These are phyloP conservation scores for Hydrozoanthus gracilis DNA, from an alignment of 92 coral and sea anemone genomes.

Conservation along the genomic window DNA sequence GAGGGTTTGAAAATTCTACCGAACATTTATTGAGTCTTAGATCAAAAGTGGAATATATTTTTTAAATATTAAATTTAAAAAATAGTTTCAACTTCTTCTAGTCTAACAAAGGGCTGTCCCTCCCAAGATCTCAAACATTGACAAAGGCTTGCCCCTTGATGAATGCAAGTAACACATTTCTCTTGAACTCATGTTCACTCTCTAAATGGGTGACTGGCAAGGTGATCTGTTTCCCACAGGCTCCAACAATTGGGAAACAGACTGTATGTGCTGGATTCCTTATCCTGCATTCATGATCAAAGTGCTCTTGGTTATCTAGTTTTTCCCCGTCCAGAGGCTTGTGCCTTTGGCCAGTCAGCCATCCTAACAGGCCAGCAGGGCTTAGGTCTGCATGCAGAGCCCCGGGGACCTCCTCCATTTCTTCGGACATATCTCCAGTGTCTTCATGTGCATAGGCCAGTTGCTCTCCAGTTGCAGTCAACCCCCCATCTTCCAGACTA, in stretches of 20 bases:
- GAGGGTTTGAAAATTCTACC: too few relatives aligned
- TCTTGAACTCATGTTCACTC: slow-evolving; percentile 24
- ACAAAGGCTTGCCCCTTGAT: too few relatives aligned
- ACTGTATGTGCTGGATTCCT: slow-evolving; percentile 12
- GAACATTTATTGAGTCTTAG: too few relatives aligned
- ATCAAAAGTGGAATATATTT: too few relatives aligned
- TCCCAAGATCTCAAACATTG: too few relatives aligned
- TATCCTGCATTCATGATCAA: slow-evolving; percentile 51
- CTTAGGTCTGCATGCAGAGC: slow-evolving; percentile 33
- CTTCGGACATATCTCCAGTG: slow-evolving; percentile 4
- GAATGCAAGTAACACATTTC: too few relatives aligned
- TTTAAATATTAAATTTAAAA: too few relatives aligned
- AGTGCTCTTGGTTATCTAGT: background rate
- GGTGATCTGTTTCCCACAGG: slow-evolving; percentile 47
- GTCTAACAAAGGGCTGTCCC: too few relatives aligned
- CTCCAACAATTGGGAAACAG: slow-evolving; percentile 48
- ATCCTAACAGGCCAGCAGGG: slow-evolving; percentile 52
- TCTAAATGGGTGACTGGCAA: slow-evolving; percentile 43
- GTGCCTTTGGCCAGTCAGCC: slow-evolving; percentile 52
- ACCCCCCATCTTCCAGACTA: slow-evolving; percentile 47
- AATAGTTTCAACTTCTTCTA: too few relatives aligned
- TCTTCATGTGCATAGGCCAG: slow-evolving; percentile 59
- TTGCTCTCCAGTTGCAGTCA: slow-evolving; percentile 57
- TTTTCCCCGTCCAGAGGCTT: slow-evolving; percentile 33
- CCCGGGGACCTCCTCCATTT: too few relatives aligned